Conservation (phyloP, 1,140 invertebrate species). For the Drosophila ohnishii region DNA sequence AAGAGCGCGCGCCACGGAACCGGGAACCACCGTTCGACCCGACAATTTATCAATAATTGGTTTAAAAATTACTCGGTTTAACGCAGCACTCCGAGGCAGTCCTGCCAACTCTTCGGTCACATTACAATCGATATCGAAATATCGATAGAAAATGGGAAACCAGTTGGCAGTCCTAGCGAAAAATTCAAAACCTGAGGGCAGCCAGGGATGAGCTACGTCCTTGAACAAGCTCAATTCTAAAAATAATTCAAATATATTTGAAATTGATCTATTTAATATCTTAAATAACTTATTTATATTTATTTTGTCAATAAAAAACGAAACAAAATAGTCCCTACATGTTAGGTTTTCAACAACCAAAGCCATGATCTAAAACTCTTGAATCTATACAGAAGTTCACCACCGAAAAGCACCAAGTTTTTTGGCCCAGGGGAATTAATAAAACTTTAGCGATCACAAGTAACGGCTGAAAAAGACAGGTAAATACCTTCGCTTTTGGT, state of each 20-base stretch:
- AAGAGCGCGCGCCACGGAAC: constrained; percentile 28
- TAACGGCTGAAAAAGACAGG: constrained; percentile 14
- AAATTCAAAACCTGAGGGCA: too few relatives aligned
- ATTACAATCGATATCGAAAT: too few relatives aligned
- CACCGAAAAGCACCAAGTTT: not conserved
- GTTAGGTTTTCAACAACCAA: not conserved
- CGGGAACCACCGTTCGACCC: constrained; percentile 16
- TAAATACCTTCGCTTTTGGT: constrained; percentile 3
- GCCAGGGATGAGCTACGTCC: too few relatives aligned
- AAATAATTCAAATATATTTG: too few relatives aligned
- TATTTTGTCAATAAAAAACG: not conserved
- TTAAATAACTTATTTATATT: too few relatives aligned
- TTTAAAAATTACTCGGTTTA: not conserved
- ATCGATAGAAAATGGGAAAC: not conserved
- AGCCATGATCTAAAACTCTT: constrained; percentile 2
- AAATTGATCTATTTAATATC: too few relatives aligned
- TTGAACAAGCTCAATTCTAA: too few relatives aligned
- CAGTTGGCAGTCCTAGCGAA: not conserved
- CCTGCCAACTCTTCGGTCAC: too few relatives aligned
- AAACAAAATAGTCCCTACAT: not conserved
- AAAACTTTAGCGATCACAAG: not conserved
- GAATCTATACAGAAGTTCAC: not conserved
- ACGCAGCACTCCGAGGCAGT: not conserved
- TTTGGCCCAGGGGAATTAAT: not conserved
- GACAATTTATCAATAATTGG: constrained; percentile 13